Percentiles rank a stretch among this genome's conserved stretches.
phyloP scores from a whole-genome alignment of 2,113 vertebrate genomes.

The Pavo muticus region DNA sequence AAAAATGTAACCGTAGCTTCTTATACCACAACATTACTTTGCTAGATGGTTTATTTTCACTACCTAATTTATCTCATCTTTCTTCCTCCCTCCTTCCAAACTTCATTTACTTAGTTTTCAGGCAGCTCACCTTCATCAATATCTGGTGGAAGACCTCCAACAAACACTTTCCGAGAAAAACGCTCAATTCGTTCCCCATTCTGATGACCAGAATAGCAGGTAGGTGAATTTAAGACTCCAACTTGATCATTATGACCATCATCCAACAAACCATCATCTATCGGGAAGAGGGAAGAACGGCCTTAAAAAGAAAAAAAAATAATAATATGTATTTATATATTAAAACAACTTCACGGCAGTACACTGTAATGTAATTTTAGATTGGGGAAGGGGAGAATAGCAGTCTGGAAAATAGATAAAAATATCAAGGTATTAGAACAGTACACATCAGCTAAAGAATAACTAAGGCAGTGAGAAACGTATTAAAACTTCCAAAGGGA shows the following conservation, averaged over 20 bases:
- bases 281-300: constrained; percentile 95
- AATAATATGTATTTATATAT: not conserved
- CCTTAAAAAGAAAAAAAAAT: constrained; percentile 79
- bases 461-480: not conserved
- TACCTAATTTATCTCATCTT: not conserved
- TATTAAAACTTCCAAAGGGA: not conserved
- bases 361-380: not conserved
- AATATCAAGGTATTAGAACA: not conserved
- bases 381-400: not conserved
- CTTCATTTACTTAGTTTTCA: not conserved
- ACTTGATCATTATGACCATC: constrained; percentile 93
- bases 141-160: constrained; percentile 95
- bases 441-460: not conserved
- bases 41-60: not conserved
- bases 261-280: constrained; percentile 94
- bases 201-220: constrained; percentile 92
- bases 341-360: not conserved
- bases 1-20: not conserved
- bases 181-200: constrained; percentile 95
- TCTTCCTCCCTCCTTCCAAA: not conserved
- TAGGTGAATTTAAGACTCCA: constrained; percentile 90
- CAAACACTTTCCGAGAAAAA: constrained; percentile 98
- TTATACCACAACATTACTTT: not conserved
- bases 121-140: constrained; percentile 93
- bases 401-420: constrained; percentile 1